Evolutionary conservation across 2,113 vertebrate species (phyloP).

Genomic region (Macrotus californicus): DNA sequence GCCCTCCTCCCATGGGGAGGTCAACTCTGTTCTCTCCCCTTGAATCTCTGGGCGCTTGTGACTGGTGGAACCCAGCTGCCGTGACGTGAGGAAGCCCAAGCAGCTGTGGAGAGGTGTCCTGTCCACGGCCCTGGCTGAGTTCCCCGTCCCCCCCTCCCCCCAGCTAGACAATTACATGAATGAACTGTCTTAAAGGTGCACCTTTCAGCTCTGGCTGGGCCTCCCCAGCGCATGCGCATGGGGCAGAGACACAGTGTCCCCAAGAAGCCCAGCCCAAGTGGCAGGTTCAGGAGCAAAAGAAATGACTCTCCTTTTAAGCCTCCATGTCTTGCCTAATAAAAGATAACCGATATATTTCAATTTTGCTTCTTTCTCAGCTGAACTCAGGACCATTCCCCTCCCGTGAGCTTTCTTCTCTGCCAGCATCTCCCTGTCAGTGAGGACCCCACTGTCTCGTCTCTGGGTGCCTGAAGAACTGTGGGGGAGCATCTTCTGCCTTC

Average conservation of each 20-base stretch:
- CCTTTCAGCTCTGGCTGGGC: not conserved
- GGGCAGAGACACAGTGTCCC: not conserved
- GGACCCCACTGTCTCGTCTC: not conserved
- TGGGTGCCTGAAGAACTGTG: not conserved
- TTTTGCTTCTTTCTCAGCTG: not conserved
- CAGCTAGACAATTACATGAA: rapidly evolving
- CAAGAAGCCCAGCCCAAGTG: rapidly evolving
- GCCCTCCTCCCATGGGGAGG: not conserved
- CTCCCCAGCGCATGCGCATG: rapidly evolving
- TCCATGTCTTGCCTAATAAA: not conserved
- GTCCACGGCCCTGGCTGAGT: not conserved
- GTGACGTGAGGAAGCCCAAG: not conserved
- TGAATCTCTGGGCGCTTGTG: not conserved
- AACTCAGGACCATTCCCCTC: not conserved
- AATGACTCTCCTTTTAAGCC: not conserved
- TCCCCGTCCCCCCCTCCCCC: rapidly evolving
- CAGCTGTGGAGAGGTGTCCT: not conserved
- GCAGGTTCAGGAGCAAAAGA: not conserved
- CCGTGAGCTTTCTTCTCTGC: too few species aligned
- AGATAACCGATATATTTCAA: rapidly evolving
- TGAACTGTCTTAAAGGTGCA: rapidly evolving
- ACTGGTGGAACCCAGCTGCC: not conserved
- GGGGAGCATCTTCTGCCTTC: not conserved
- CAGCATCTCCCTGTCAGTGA: not conserved
- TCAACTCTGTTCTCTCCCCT: not conserved